Evolutionary conservation across 1,140 invertebrate genomes (phyloP).

Genomic region (Nephotettix cincticeps): DNA sequence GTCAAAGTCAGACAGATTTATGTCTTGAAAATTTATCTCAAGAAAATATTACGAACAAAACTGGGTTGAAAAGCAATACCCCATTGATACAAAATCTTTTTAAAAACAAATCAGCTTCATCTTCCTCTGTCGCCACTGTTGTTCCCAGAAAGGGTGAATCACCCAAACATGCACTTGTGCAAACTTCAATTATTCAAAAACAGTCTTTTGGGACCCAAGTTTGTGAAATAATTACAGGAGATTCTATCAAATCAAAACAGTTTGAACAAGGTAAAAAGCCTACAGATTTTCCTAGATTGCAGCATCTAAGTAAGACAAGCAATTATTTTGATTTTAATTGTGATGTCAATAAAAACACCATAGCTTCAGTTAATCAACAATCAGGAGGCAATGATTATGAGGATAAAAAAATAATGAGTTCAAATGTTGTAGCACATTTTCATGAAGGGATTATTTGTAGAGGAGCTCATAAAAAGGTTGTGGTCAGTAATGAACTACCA

Average conservation of each 20-base stretch:
- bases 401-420: background rate
- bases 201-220: slow-evolving; percentile 20
- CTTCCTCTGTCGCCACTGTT: slow-evolving; percentile 36
- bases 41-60: background rate
- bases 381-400: too few species aligned
- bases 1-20: slow-evolving; percentile 33
- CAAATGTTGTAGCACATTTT: background rate
- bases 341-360: too few species aligned
- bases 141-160: slow-evolving; percentile 29
- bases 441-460: slow-evolving; percentile 24
- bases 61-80: too few species aligned
- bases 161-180: slow-evolving; percentile 19
- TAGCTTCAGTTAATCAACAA: too few species aligned
- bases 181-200: slow-evolving; percentile 20
- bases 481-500: too few species aligned
- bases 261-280: too few species aligned
- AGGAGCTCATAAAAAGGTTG: slow-evolving; percentile 27
- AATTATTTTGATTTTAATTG: background rate
- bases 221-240: background rate
- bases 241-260: background rate
- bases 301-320: slow-evolving; percentile 2
- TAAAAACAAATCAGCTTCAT: slow-evolving; percentile 33
- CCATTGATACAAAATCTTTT: too few species aligned
- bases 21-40: background rate
- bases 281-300: too few species aligned